Evolutionary conservation across 2,888 invertebrate species (phyloP).

Genomic region (Ormyrus pomaceus): DNA sequence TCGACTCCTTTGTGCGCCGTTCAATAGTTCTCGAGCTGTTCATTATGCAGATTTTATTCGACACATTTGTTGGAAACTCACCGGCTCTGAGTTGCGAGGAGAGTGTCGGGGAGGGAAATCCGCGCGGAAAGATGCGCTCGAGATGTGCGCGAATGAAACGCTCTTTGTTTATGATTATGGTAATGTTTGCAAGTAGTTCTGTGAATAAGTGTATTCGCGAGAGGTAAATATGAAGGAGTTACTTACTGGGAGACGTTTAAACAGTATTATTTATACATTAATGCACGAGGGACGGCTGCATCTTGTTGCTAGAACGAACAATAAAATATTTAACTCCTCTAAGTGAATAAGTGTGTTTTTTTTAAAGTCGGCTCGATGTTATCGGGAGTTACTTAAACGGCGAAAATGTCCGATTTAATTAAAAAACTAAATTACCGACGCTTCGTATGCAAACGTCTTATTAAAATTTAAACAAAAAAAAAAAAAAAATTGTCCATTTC

Average conservation of each 20-base stretch:
- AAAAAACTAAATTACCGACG: not conserved
- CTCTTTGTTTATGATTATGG: constrained; percentile 19
- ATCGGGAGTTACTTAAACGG: not conserved
- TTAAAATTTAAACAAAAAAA: not conserved
- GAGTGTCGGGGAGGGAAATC: not conserved
- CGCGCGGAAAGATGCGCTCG: not conserved
- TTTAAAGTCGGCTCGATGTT: not conserved
- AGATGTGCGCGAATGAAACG: not conserved
- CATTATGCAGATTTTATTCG: constrained; percentile 35
- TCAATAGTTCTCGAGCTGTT: not conserved
- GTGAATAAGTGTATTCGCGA: constrained; percentile 20
- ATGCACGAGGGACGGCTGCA: not conserved
- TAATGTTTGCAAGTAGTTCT: not conserved
- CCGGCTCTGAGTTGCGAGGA: not conserved
- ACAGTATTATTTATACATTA: not conserved
- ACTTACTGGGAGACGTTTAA: not conserved
- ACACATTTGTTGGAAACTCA: not conserved
- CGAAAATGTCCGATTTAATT: constrained; percentile 3
- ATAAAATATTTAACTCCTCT: constrained; percentile 12
- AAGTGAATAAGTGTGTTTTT: not conserved
- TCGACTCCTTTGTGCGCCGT: not conserved
- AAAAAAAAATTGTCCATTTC: not conserved
- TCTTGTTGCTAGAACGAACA: not conserved
- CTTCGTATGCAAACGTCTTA: not conserved
- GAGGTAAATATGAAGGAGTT: not conserved